Evolutionary conservation across 2,797 vertebrate genomes (phyloP).

Genomic region (Argyrosomus regius): DNA sequence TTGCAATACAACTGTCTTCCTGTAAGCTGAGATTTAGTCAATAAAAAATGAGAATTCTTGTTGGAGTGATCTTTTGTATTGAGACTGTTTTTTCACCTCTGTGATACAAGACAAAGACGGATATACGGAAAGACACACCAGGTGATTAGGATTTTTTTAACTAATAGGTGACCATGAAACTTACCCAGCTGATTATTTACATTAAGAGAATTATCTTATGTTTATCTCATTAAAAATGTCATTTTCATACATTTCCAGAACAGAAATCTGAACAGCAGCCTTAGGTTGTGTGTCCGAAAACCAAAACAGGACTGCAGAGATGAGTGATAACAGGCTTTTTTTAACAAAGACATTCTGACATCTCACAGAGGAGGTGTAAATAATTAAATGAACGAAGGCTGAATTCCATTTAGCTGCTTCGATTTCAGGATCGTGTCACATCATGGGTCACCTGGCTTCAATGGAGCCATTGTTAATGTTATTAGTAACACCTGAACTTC

Average conservation of each 20-base stretch:
- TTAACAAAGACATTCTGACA: neutral
- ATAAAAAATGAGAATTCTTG: constrained; percentile 81
- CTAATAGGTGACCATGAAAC: too few relatives aligned
- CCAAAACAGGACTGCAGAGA: too few relatives aligned
- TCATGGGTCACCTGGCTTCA: neutral
- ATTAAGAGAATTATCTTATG: too few relatives aligned
- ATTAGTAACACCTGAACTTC: neutral
- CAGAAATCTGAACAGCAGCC: too few relatives aligned
- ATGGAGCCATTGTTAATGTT: neutral
- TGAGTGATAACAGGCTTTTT: neutral
- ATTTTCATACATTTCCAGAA: too few relatives aligned
- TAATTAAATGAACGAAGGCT: neutral
- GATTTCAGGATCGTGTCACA: too few relatives aligned
- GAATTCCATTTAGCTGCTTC: too few relatives aligned
- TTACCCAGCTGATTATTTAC: too few relatives aligned
- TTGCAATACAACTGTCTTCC: constrained; percentile 89
- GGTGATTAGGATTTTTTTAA: too few relatives aligned
- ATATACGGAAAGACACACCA: neutral
- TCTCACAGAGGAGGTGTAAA: neutral
- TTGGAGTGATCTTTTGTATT: constrained; percentile 37
- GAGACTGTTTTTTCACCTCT: constrained; percentile 11
- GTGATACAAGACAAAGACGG: neutral
- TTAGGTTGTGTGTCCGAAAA: too few relatives aligned
- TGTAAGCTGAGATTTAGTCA: constrained; percentile 85
- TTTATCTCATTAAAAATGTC: too few relatives aligned